Conservation (phyloP, 2,797 vertebrate genomes). For the Tauraco hartlaubi region DNA sequence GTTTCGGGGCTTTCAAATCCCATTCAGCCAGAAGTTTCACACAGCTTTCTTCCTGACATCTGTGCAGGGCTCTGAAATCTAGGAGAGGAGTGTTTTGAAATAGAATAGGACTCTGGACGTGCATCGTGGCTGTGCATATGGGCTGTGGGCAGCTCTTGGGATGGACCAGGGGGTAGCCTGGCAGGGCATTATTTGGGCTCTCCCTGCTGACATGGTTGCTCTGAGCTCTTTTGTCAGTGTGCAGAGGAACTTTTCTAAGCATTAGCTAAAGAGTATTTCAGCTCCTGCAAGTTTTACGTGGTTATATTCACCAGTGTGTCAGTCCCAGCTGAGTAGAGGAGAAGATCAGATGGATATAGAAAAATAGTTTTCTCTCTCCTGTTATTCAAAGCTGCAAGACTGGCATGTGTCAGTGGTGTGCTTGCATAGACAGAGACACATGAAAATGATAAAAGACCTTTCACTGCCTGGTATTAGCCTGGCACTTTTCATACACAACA, state of each 20-base stretch:
- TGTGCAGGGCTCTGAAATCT: background rate
- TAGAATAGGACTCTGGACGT: background rate
- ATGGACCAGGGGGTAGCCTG: background rate
- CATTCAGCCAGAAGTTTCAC: background rate
- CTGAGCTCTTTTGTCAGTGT: background rate
- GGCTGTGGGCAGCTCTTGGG: background rate
- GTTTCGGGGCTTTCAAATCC: background rate
- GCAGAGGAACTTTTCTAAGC: background rate
- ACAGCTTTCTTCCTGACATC: background rate
- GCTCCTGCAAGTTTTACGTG: background rate
- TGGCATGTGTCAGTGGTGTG: background rate
- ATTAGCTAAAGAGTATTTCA: background rate
- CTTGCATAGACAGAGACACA: background rate
- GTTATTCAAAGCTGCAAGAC: background rate
- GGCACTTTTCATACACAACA: background rate
- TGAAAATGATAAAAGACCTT: background rate
- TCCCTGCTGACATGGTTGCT: background rate
- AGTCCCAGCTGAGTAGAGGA: background rate
- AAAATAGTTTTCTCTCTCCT: background rate
- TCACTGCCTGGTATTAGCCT: background rate
- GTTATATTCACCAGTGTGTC: background rate
- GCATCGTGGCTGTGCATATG: rapidly evolving
- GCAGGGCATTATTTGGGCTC: background rate
- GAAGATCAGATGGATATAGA: background rate
- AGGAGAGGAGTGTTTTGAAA: background rate